Evolutionary conservation across 2,113 vertebrate genomes (phyloP), one percentile per base, ranked within the genome.

Genomic region (Connochaetes taurinus): DNA sequence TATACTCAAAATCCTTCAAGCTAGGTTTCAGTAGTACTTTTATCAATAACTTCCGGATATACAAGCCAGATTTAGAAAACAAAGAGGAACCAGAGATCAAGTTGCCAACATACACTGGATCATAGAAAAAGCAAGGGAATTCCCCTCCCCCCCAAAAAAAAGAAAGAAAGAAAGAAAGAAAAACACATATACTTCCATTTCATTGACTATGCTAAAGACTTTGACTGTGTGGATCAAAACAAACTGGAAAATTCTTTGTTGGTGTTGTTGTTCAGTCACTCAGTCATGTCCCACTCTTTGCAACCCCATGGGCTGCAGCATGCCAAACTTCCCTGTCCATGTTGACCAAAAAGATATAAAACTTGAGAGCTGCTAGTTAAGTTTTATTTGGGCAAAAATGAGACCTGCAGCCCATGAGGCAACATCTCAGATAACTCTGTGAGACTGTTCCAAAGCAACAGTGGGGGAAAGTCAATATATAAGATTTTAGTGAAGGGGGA

Each of bases 61-160:
- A 67, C 2, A 67, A 67, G 16, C 1, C 8, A 17, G 16, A n/a
- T 19, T 67, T 67, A n/a, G 4, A 67, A 67, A n/a, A n/a, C 33
- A 67, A 8, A 67, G 14, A 64, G 17, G 33, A 67, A n/a, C 16
- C 17, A n/a, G 64, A 19, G 64, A 19, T 67, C 33, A 67, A 67
- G 64, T 67, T n/a, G 33, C 16, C 31, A 67, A 67, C 16, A 19
- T n/a, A 19, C 64, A 67, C 8, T n/a, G 8, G 33, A 67, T n/a
- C 16, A 67, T 67, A n/a, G 64, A 10, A n/a, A 67, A 67, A 67
- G 16, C 16, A 19, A 19, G 16, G 16, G 16, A 67, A 64, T 19
- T 4, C 52, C 5, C 52, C 1, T 5, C 52, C 7, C 0, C 21
- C 19, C 2, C 2, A 2, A 13, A 50, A 50, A 1, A 47, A 12